phyloP scores from a whole-genome alignment of 2,797 vertebrate genomes.

The Malacoraja senta region DNA sequence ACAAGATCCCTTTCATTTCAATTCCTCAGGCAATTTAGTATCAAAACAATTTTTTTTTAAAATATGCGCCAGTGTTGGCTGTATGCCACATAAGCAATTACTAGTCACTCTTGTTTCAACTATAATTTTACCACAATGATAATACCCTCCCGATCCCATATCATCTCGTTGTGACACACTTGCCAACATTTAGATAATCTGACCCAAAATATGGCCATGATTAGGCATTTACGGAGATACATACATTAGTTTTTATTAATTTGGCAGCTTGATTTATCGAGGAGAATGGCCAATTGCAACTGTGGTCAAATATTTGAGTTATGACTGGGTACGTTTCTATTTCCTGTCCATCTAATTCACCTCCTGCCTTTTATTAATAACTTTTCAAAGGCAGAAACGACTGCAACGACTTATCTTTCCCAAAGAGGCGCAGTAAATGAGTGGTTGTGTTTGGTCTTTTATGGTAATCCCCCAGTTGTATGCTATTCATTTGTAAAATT shows the following conservation, averaged over 20 bases:
- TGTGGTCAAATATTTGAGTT: slow-evolving; percentile 22
- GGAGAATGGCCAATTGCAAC: slow-evolving; percentile 24
- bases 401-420: not conserved
- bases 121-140: not conserved
- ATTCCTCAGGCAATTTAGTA: slow-evolving; percentile 32
- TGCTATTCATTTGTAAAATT: not conserved
- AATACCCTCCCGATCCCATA: not conserved
- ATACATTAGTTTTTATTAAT: not conserved
- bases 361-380: slow-evolving; percentile 40
- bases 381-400: not conserved
- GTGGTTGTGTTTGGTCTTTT: not conserved
- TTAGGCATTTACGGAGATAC: slow-evolving; percentile 1
- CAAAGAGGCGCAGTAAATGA: not conserved
- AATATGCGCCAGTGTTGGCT: slow-evolving; percentile 15
- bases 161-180: not conserved
- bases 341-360: slow-evolving; percentile 35
- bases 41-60: slow-evolving; percentile 35
- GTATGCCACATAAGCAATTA: slow-evolving; percentile 16
- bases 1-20: slow-evolving; percentile 28
- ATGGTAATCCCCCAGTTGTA: not conserved
- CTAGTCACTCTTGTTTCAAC: slow-evolving; percentile 23
- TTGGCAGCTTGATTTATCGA: not conserved
- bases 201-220: not conserved
- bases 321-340: slow-evolving; percentile 40
- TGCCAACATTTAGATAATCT: not conserved